Percentiles rank a stretch among this genome's conserved stretches.
phyloP scores from a whole-genome alignment of 2,888 invertebrate species.

The Neria commutata region DNA sequence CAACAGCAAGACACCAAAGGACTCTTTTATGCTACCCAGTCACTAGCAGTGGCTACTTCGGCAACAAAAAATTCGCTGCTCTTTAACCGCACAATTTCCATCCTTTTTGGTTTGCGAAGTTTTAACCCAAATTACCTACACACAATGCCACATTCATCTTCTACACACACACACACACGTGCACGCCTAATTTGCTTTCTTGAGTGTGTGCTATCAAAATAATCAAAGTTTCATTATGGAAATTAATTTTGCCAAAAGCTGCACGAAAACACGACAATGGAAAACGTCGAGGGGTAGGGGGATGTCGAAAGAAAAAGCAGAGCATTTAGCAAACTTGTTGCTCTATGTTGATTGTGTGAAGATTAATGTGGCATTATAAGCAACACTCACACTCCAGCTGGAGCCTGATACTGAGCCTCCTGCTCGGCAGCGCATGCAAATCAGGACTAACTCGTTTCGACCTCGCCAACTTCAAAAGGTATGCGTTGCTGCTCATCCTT shows the following conservation, averaged over 20 bases:
- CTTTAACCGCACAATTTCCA: neutral
- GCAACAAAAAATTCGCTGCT: neutral
- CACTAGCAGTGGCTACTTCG: neutral
- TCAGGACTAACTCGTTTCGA: neutral
- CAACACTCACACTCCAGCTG: no score
- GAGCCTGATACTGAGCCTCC: neutral
- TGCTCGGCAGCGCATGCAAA: neutral
- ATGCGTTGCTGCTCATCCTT: neutral
- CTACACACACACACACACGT: no score
- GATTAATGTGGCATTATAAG: slow-evolving; percentile 40
- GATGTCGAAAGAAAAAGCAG: neutral
- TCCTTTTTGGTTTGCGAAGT: neutral
- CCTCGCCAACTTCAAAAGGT: neutral
- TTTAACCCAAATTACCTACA: neutral
- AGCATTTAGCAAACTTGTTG: neutral
- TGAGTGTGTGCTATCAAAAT: slow-evolving; percentile 1
- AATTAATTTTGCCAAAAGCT: no score
- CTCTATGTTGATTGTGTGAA: slow-evolving; percentile 37
- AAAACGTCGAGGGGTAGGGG: no score
- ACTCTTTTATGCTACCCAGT: no score
- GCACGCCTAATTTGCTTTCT: neutral
- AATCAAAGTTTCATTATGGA: no score
- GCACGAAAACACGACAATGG: no score
- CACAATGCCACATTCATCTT: no score
- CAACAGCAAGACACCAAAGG: neutral